Base-by-base conservation (phyloP, 2,888 invertebrate genomes). In the Ormyrus rosae region DNA sequence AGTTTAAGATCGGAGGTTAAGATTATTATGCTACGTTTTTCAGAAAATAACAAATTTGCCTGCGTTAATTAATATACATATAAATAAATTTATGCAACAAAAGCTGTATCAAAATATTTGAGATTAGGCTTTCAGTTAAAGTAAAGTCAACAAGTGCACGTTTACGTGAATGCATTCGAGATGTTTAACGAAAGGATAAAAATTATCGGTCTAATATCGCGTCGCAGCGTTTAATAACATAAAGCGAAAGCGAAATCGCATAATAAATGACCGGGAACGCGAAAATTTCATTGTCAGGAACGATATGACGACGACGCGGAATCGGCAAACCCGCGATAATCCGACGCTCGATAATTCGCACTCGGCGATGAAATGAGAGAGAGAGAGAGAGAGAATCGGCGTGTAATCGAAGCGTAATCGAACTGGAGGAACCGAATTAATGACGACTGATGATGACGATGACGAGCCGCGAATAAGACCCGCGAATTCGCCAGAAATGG, bases 361-460 rank as follows among this genome's bases (percentile, higher is more conserved):
- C 9, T 46, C 46, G 6, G 58, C 10, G 46, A 63, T 19, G 70
- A 70, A 11, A 70, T 45, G 61, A 61, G 51, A 71, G 60, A 9
- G 55, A 46, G 69, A 3, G 10, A 19, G 34, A 11, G 51, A 45
- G 10, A 1, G 60, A 10, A 9, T 19, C 11, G 45, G 48, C 63
- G 11, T 10, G 65, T 73, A 56, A 64, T 65, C 65, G 46, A 64
- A 48, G 48, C 19, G 65, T 56, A 73, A 73, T 65, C 65, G 65
- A 73, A 56, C 53, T 64, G 56, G 73, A 65, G 65, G 19, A 65
- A 48, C 34, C 48, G 58, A 64, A 73, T 73, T 65, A 65, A 73
- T 56, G 65, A 56, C 46, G 65, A 50, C 10, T 51, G 48, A 34
- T 13, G 58, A 13, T 65, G 9, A 50, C n/a, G 11, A 61, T 63